Evolutionary conservation across 1,140 invertebrate species (phyloP), one percentile per base, ranked within the genome.

Genomic region (Varroa destructor): DNA sequence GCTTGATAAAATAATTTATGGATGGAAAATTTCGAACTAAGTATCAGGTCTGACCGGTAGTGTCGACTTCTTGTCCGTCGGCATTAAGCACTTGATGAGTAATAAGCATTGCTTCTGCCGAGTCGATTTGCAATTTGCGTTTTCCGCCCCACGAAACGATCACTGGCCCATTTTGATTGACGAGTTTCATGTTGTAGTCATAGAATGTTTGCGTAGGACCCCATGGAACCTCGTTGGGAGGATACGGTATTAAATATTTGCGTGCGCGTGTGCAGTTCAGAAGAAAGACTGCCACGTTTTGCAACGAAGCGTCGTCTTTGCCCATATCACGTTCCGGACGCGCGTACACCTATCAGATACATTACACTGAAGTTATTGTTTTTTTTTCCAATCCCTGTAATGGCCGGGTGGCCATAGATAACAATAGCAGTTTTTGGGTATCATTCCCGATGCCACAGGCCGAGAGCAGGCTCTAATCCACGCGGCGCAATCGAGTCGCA

Each of bases 211-310:
- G 77, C 10, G 77, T 79, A 10, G 77, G 77, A 10, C 79, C 79
- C 79, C 79, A 80, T 1, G 78, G 78, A n/a, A 78, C 74, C 72
- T 80, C 77, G 71, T 77, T 77, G 2, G 77, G 56, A 1, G 79
- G 79, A 72, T 76, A 78, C 0, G 78, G 77, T n/a, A 76, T 61
- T 14, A 75, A 55, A 57, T 77, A 74, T 73, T 74, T 74, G 25
- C 74, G 73, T 55, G 79, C 76, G 72, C 75, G 74, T n/a, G 73
- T 74, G 73, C 78, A 79, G 54, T 77, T 73, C 36, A 80, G 56
- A 46, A 80, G 72, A 72, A 80, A 77, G 42, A 77, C 79, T 43
- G 75, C 75, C 12, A 78, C 75, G 51, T 77, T 76, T 56, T 77
- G 73, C 0, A 80, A 73, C n/a, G 71, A 75, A 4, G 74, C 71